Conservation (phyloP, 37 sponge, comb jelly and placozoan species). For the Axinella damicornis region DNA sequence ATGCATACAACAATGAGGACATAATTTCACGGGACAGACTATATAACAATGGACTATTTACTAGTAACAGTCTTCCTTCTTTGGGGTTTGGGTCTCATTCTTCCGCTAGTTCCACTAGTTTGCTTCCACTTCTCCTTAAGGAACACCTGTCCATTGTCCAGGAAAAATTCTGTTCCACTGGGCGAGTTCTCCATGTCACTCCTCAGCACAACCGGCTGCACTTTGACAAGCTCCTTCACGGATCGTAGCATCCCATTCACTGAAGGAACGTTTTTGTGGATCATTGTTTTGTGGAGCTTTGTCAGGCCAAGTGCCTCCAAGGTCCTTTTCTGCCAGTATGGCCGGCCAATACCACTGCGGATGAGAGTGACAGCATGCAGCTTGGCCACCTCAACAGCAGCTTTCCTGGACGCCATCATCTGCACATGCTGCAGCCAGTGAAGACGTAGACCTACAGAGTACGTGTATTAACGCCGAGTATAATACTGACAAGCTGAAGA, state of each 20-base stretch:
- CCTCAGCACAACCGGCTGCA: conserved; percentile 69
- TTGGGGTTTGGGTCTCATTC: too few species aligned
- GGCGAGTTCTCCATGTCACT: conserved; percentile 77
- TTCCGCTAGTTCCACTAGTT: too few species aligned
- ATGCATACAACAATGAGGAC: too few species aligned
- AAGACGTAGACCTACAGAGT: too few species aligned
- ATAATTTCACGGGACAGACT: too few species aligned
- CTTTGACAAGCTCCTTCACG: conserved; percentile 76
- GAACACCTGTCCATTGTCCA: conserved; percentile 65
- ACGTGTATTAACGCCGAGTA: too few species aligned
- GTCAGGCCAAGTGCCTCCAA: conserved; percentile 72
- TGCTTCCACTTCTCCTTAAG: neutral
- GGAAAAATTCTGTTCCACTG: conserved; percentile 38
- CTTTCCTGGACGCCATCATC: conserved; percentile 22
- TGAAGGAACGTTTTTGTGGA: conserved; percentile 89
- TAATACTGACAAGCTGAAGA: too few species aligned
- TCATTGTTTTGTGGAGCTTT: conserved; percentile 75
- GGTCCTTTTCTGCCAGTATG: conserved; percentile 85
- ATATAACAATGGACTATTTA: too few species aligned
- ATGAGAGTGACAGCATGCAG: conserved; percentile 83
- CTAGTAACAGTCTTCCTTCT: too few species aligned
- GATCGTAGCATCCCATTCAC: conserved; percentile 64
- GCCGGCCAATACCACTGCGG: conserved; percentile 82
- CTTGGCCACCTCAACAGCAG: conserved; percentile 27
- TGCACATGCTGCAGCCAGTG: too few species aligned